A percentile compares a stretch with the other conserved stretches of the same genome.
Evolutionary conservation across 2,113 vertebrate species (phyloP).

Genomic region (Datnioides undecimradiatus): DNA sequence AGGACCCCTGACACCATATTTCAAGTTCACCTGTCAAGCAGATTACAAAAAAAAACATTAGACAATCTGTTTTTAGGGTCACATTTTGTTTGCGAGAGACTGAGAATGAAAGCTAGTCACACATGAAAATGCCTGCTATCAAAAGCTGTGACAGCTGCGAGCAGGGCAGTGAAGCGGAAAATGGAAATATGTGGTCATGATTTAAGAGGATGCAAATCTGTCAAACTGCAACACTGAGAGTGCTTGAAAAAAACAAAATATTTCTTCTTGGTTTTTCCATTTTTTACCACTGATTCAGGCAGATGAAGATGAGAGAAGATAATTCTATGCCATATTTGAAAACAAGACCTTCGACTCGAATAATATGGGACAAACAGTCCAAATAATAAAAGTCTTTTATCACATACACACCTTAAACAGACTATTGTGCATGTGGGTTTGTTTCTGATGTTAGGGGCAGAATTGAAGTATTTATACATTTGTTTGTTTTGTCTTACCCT

Average conservation of each 20-base stretch:
- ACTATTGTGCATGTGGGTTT: neutral
- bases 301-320: neutral
- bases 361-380: neutral
- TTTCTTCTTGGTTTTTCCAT: neutral
- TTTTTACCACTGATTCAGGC: neutral
- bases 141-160: slow-evolving; percentile 35
- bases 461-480: neutral
- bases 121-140: slow-evolving; percentile 2
- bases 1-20: slow-evolving; percentile 93
- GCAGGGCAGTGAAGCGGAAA: slow-evolving; percentile 46
- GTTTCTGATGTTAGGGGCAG: neutral
- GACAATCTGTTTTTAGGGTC: slow-evolving; percentile 15
- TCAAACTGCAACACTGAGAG: neutral
- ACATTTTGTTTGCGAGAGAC: neutral
- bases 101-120: slow-evolving; percentile 28
- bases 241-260: neutral
- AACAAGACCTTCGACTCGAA: neutral
- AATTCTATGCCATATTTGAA: neutral
- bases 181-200: slow-evolving; percentile 45
- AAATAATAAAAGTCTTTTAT: neutral
- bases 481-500: slow-evolving; percentile 86
- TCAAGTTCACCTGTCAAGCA: slow-evolving; percentile 91
- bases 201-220: slow-evolving; percentile 8
- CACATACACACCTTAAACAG: neutral
- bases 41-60: neutral